Base-by-base conservation (phyloP, 2,797 vertebrate genomes). In the Lateolabrax maculatus region DNA sequence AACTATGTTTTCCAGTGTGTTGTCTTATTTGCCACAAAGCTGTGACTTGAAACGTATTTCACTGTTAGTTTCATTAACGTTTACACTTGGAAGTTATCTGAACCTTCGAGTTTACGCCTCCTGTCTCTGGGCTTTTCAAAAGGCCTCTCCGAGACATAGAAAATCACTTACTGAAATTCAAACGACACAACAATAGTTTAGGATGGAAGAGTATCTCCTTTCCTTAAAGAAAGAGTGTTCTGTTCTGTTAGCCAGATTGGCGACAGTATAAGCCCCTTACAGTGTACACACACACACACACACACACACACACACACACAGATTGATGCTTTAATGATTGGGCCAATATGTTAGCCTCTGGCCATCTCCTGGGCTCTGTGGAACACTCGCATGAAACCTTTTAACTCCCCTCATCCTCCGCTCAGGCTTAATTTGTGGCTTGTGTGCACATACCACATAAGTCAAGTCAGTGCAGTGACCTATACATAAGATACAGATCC, bases 291-390 rank as follows among this genome's bases (percentile, higher is more conserved):
- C 80, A 72, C 77, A 41, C 37, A 56, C 62, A 39, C 66, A 72
- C 23, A 55, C 73, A 70, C 58, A 48, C 77, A 57, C 56, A 39
- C 58, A 74, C 65, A 67, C 71, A 60, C 66, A 68, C 57, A 81
- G 86, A 89, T 88, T 88, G 86, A 90, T 79, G 79, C 75, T 78
- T 89, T 79, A 89, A 79, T 94, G 91, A 93, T 96, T 94, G 92
- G 85, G 87, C 92, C 89, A 91, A 55, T 69, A 85, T 95, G 87
- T 92, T 95, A 81, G 90, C 93, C 91, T 92, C 41, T 62, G 90
- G 92, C 90, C 88, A 87, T 90, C 87, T 90, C 90, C 81, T 72
- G 78, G 80, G 89, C 86, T 72, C 84, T 75, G 60, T 62, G 72
- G 89, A 92, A 78, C 85, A 69, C 79, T 83, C 13, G 77, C 78